Percentiles rank a stretch among this genome's conserved stretches.
phyloP scores from a whole-genome alignment of 2,888 invertebrate species.

The Pseudococcus viburni region DNA sequence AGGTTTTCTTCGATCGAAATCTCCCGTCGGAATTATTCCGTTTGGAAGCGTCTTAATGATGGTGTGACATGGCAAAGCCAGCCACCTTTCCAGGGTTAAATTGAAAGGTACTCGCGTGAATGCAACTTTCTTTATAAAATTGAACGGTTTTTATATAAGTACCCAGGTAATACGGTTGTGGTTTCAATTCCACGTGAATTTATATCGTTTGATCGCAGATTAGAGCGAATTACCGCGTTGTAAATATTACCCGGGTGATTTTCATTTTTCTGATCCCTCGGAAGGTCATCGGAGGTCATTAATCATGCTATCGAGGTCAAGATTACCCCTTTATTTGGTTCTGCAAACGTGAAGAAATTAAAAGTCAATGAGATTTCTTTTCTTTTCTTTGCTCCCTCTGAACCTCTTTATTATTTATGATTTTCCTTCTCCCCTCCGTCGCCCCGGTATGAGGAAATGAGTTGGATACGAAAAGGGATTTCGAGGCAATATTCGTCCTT shows the following conservation, averaged over 20 bases:
- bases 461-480: too few relatives aligned
- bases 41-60: neutral
- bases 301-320: constrained; percentile 19
- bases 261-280: neutral
- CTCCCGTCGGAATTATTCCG: neutral
- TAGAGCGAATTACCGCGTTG: neutral
- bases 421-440: too few relatives aligned
- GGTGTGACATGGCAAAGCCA: constrained; percentile 5
- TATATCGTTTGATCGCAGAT: constrained; percentile 10
- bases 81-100: neutral
- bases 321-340: neutral
- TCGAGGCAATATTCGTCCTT: too few relatives aligned
- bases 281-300: constrained; percentile 8
- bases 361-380: too few relatives aligned
- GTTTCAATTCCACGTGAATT: neutral
- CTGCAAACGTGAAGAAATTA: too few relatives aligned
- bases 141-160: too few relatives aligned
- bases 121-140: neutral
- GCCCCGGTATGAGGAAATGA: too few relatives aligned
- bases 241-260: neutral
- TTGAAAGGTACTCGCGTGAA: neutral
- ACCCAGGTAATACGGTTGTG: neutral
- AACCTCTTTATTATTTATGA: too few relatives aligned
- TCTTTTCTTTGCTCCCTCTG: too few relatives aligned
- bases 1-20: constrained; percentile 30